These are phyloP conservation scores for Phaethon lepturus DNA, from an alignment of 2,113 vertebrate species.

Conservation along the genomic window DNA sequence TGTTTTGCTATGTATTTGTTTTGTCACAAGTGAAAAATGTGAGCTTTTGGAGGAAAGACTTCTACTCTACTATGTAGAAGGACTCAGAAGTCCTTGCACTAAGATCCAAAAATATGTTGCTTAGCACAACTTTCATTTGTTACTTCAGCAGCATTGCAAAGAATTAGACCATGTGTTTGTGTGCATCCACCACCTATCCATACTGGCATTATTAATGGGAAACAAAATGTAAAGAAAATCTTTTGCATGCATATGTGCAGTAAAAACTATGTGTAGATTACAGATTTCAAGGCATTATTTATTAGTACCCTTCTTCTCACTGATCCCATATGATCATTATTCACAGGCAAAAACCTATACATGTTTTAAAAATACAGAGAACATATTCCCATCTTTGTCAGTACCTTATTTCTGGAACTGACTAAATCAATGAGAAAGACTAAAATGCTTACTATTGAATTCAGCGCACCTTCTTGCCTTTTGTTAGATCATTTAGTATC, in stretches of 20 bases:
- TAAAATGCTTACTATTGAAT: background rate
- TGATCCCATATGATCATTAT: background rate
- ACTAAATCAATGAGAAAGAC: background rate
- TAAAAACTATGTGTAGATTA: background rate
- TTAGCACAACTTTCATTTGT: background rate
- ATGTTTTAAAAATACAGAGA: background rate
- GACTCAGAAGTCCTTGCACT: background rate
- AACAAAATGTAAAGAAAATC: background rate
- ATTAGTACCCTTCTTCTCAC: background rate
- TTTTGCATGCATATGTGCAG: background rate
- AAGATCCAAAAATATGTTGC: background rate
- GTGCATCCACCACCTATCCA: background rate
- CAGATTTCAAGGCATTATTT: background rate
- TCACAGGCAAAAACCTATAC: background rate
- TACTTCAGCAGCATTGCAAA: background rate
- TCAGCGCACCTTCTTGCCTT: background rate
- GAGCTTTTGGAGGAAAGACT: background rate
- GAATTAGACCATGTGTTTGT: background rate
- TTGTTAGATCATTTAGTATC: background rate
- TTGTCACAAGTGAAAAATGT: background rate
- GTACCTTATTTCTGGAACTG: background rate
- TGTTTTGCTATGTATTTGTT: background rate
- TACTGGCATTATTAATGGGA: background rate
- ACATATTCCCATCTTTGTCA: background rate
- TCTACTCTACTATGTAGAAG: too few relatives aligned